Conservation (phyloP, 2,113 vertebrate genomes). For the Pandion haliaetus region DNA sequence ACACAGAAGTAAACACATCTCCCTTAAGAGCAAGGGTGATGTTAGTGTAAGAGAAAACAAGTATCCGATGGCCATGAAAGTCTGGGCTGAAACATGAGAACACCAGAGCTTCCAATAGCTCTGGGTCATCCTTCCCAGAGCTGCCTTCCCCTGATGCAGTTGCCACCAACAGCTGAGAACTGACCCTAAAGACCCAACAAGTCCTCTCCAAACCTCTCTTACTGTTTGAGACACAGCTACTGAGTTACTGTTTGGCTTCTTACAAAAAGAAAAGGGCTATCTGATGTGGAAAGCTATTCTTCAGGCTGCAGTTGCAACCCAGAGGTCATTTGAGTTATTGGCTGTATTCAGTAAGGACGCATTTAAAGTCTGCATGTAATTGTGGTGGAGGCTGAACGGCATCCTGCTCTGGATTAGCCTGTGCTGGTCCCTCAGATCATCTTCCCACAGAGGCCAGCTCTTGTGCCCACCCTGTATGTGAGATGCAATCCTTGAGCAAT, state of each 20-base stretch:
- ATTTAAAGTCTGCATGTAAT: background rate
- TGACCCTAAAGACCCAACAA: background rate
- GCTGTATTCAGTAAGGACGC: background rate
- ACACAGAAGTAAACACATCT: conserved; percentile 43
- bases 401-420: background rate
- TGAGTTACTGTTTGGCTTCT: background rate
- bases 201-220: background rate
- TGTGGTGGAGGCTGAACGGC: background rate
- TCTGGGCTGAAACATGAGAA: conserved; percentile 47
- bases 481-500: background rate
- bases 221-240: background rate
- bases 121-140: background rate
- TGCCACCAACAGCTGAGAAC: background rate
- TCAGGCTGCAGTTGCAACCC: background rate
- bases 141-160: background rate
- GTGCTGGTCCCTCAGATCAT: background rate
- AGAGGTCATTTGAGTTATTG: background rate
- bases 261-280: background rate
- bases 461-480: background rate
- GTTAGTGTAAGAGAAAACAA: conserved; percentile 11
- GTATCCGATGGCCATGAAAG: conserved; percentile 49
- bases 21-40: conserved; percentile 34
- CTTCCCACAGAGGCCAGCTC: fast-evolving
- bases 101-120: background rate
- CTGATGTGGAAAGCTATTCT: background rate